Evolutionary conservation across 2,797 vertebrate genomes (phyloP).

Genomic region (Micromesistius poutassou): DNA sequence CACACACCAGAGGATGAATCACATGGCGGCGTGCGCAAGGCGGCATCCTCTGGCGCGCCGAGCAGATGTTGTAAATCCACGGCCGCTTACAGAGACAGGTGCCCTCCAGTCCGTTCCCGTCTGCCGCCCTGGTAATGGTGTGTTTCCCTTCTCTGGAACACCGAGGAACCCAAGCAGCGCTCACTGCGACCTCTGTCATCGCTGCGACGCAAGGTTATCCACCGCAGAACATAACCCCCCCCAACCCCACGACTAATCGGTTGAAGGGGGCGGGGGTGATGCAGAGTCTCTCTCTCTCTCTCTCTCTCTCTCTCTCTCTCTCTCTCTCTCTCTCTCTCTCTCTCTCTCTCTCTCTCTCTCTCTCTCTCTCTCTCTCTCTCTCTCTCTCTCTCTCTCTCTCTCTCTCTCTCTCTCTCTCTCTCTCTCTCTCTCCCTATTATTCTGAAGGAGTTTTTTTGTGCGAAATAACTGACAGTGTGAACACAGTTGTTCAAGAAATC

Average conservation of each 20-base stretch:
- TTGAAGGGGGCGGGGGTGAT: background rate
- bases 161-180: slow-evolving; percentile 46
- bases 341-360: no score
- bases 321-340: no score
- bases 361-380: no score
- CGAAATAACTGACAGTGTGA: background rate
- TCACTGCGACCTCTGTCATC: slow-evolving; percentile 48
- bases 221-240: slow-evolving; percentile 25
- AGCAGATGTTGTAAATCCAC: slow-evolving; percentile 75
- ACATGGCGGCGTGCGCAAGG: slow-evolving; percentile 43
- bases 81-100: slow-evolving; percentile 65
- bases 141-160: slow-evolving; percentile 64
- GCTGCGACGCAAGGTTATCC: slow-evolving; percentile 51
- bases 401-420: no score
- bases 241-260: slow-evolving; percentile 19
- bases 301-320: no score
- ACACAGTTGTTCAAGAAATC: background rate
- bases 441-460: background rate
- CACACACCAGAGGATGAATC: slow-evolving; percentile 55
- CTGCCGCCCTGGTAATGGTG: slow-evolving; percentile 68
- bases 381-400: no score
- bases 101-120: slow-evolving; percentile 74
- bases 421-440: no score
- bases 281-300: no score
- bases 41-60: slow-evolving; percentile 55